These are phyloP conservation scores for Chromoteleia sp. DNA, from an alignment of 2,888 invertebrate species.

Conservation along the genomic window DNA sequence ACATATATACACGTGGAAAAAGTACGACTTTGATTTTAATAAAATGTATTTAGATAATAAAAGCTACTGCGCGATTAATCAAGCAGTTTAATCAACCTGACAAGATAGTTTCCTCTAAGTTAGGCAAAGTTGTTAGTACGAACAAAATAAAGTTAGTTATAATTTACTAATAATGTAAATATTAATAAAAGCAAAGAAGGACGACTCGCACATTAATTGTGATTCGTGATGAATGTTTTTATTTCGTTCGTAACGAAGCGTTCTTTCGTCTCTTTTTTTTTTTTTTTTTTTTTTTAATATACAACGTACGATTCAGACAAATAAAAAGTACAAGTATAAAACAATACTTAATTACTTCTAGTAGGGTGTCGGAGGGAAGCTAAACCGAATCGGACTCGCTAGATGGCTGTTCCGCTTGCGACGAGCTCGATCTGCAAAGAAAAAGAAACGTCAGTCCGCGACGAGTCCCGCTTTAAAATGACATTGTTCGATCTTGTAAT, in stretches of 20 bases:
- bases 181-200: conserved; percentile 18
- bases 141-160: conserved; percentile 23
- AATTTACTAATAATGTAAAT: conserved; percentile 56
- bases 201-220: conserved; percentile 18
- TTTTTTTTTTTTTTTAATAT: conserved; percentile 1
- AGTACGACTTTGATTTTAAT: conserved; percentile 43
- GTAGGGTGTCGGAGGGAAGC: conserved; percentile 45
- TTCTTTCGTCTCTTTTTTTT: not conserved
- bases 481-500: conserved; percentile 64
- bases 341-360: conserved; percentile 58
- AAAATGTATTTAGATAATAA: conserved; percentile 29
- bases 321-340: conserved; percentile 43
- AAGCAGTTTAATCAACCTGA: conserved; percentile 38
- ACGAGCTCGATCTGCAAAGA: conserved; percentile 49
- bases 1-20: conserved; percentile 18
- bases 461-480: conserved; percentile 49
- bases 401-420: conserved; percentile 48
- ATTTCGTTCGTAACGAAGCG: conserved; percentile 12
- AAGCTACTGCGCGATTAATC: conserved; percentile 36
- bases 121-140: conserved; percentile 40
- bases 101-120: conserved; percentile 41
- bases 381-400: conserved; percentile 44
- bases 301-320: conserved; percentile 9
- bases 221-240: conserved; percentile 12
- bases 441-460: conserved; percentile 43